Evolutionary conservation across 2,888 invertebrate species (phyloP).

Genomic region (Agrochola circellaris): DNA sequence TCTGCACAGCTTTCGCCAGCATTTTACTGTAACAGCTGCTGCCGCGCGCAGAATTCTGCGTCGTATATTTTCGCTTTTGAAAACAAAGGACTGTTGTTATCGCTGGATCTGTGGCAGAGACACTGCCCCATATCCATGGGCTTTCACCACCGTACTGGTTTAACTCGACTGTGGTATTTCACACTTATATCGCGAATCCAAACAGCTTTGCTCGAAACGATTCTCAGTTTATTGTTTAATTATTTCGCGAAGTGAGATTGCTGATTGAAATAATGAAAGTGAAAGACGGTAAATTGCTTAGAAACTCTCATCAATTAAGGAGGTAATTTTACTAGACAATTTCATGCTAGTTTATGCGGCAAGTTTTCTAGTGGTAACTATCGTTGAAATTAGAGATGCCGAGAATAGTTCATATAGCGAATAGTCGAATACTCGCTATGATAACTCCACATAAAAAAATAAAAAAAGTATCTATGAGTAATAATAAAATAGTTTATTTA

Average conservation of each 20-base stretch:
- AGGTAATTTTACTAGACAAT: not conserved
- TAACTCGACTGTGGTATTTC: slow-evolving; percentile 40
- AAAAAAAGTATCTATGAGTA: no score
- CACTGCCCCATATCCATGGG: slow-evolving; percentile 66
- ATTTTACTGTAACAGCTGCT: slow-evolving; percentile 36
- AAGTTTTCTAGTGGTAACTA: not conserved
- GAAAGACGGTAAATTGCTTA: not conserved
- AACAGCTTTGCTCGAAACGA: slow-evolving; percentile 19
- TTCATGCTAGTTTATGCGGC: not conserved
- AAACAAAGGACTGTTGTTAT: slow-evolving; percentile 75
- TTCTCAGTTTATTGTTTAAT: slow-evolving; percentile 30
- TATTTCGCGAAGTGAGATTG: slow-evolving; percentile 20
- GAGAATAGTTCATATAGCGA: no score
- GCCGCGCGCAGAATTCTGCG: slow-evolving; percentile 9
- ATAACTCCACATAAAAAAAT: no score
- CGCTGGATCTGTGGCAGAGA: slow-evolving; percentile 68
- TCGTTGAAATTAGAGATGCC: not conserved
- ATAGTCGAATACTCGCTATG: no score
- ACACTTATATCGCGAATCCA: slow-evolving; percentile 43
- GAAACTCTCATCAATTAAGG: not conserved
- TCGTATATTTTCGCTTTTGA: slow-evolving; percentile 59
- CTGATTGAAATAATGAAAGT: slow-evolving; percentile 16
- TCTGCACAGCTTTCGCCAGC: slow-evolving; percentile 11
- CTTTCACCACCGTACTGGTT: slow-evolving; percentile 71
- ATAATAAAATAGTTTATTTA: no score